Evolutionary conservation across 2,113 vertebrate genomes (phyloP), one percentile per base, ranked within the genome.

Genomic region (Atherinomorus stipes): DNA sequence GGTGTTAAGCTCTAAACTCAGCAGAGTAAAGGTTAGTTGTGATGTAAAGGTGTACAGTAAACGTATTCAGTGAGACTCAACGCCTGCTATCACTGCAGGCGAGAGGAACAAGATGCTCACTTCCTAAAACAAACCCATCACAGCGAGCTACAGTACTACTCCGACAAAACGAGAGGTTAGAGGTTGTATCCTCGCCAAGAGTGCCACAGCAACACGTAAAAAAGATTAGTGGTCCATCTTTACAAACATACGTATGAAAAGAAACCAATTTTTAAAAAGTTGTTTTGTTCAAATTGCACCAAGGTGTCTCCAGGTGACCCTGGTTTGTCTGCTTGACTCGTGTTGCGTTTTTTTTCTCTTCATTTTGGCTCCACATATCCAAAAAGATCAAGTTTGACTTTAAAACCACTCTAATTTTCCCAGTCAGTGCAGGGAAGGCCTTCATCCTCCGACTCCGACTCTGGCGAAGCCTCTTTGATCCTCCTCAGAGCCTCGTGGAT

Each of bases 381-480:
- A 16, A 15, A 34, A 47, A 34, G 1, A 47, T n/a, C 2, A 37
- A 49, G 42, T 57, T 34, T 34, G 13, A n/a, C 15, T 62, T 60
- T 60, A 54, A 6, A 64, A 73, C 64, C 5, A 4, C 34, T 54
- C 93, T 94, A 99, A 92, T 94, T 98, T 82, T 99, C 98, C 98
- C 98, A 99, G 87, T 99, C 98, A 57, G 96, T 92, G 88, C 95
- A 96, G 58, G 96, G 95, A 23, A 97, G 93, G 66, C 93, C 94
- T 80, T 99, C 98, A 4, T 99, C 98, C 90, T 99, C 98, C 0
- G 97, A 97, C 77, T 99, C 98, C 0, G 97, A 98, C 75, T 99
- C 98, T 0, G 98, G 98, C 0, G 98, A 99, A 0, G 98, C 98
- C 90, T 99, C 98, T 70, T 99, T 99, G 91, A 99, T 99, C 72